These are phyloP conservation scores for Daboia siamensis DNA, from an alignment of 2,113 vertebrate species.

Conservation along the genomic window DNA sequence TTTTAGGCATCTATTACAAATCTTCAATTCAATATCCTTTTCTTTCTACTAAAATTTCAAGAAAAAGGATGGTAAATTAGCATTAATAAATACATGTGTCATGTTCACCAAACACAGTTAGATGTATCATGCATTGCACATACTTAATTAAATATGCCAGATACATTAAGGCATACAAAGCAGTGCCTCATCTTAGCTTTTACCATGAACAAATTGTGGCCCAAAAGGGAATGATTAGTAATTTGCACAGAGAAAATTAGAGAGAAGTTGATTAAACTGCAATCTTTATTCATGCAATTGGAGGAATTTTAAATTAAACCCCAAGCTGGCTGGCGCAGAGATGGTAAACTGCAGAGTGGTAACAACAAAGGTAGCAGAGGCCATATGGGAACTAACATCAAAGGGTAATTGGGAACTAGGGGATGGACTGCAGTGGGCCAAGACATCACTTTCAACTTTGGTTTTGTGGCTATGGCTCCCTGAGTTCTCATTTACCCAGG, in stretches of 20 bases:
- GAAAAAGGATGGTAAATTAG: not conserved
- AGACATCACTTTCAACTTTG: not conserved
- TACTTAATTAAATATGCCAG: not conserved
- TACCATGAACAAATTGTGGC: slow-evolving; percentile 17
- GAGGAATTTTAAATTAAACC: not conserved
- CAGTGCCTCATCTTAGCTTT: slow-evolving; percentile 15
- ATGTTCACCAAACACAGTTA: not conserved
- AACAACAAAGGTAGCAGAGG: not conserved
- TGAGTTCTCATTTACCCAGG: not conserved
- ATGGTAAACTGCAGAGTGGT: not conserved
- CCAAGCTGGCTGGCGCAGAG: not conserved
- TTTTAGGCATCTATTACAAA: not conserved
- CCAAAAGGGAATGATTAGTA: slow-evolving; percentile 10
- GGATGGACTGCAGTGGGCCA: not conserved
- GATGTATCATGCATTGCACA: not conserved
- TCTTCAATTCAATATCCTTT: not conserved
- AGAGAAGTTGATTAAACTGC: slow-evolving; percentile 29
- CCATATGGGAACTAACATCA: not conserved
- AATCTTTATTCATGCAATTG: not conserved
- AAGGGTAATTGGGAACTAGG: not conserved
- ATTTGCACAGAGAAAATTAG: slow-evolving; percentile 34
- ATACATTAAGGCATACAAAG: not conserved
- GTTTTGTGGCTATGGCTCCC: not conserved
- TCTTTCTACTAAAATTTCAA: not conserved
- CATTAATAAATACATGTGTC: not conserved